A percentile compares a stretch with the other conserved stretches of the same genome.
These are phyloP conservation scores for Drosophila ficusphila DNA, from an alignment of 1,140 invertebrate genomes.

Conservation along the genomic window DNA sequence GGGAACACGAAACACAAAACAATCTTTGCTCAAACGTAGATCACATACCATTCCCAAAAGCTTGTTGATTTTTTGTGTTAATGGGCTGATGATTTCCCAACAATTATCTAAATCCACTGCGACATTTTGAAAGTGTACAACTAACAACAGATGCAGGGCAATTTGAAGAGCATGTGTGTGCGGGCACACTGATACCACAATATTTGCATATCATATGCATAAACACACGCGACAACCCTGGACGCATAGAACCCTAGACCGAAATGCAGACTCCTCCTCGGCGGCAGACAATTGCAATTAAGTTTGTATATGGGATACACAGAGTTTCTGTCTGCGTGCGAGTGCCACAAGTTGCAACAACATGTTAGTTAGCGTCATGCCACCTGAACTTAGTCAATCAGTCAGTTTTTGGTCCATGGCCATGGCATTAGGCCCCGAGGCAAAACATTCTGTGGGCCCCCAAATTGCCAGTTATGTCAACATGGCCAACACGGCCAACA, in stretches of 20 bases:
- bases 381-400: conserved; percentile 69
- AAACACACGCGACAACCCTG: conserved; percentile 71
- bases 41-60: too few species aligned
- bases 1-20: too few species aligned
- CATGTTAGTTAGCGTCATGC: conserved; percentile 50
- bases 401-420: conserved; percentile 43
- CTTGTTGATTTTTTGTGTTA: too few species aligned
- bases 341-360: conserved; percentile 48
- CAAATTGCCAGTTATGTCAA: conserved; percentile 45
- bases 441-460: conserved; percentile 9
- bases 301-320: conserved; percentile 36
- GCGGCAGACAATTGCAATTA: conserved; percentile 73
- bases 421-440: conserved; percentile 25
- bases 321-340: background rate
- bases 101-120: background rate
- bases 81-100: too few species aligned
- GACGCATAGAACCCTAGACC: conserved; percentile 13
- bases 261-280: conserved; percentile 18
- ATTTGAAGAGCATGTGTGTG: conserved; percentile 26
- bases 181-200: conserved; percentile 70
- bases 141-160: conserved; percentile 27
- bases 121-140: conserved; percentile 16
- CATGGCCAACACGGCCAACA: conserved; percentile 48
- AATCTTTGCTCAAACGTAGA: too few species aligned
- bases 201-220: conserved; percentile 83